These are phyloP conservation scores for Sclerurus mexicanus DNA, from an alignment of 2,113 vertebrate species.

Conservation along the genomic window DNA sequence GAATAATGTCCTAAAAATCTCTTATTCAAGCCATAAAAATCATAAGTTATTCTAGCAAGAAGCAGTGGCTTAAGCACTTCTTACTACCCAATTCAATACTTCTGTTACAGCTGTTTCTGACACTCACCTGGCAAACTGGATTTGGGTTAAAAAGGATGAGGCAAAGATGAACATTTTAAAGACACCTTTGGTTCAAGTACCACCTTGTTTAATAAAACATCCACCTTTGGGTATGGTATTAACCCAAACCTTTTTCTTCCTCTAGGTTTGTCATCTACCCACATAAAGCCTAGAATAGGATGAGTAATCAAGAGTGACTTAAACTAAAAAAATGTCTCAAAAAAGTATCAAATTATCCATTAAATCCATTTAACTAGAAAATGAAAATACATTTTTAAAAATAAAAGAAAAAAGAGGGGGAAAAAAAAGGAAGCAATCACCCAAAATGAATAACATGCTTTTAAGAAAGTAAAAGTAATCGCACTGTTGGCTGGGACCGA, in stretches of 20 bases:
- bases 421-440: not conserved
- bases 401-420: not conserved
- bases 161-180: not conserved
- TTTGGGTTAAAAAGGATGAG: not conserved
- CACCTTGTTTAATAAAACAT: not conserved
- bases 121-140: not conserved
- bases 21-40: not conserved
- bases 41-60: not conserved
- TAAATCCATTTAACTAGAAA: not conserved
- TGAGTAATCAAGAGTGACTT: not conserved
- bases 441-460: rapidly evolving
- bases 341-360: not conserved
- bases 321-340: not conserved
- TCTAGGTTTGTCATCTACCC: not conserved
- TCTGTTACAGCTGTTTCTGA: not conserved
- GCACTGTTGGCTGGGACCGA: not conserved
- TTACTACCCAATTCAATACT: not conserved
- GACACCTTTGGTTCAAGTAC: not conserved
- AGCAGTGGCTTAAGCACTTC: not conserved
- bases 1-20: not conserved
- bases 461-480: not conserved
- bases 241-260: not conserved
- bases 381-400: not conserved
- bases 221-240: not conserved
- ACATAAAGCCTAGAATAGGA: not conserved